Base-by-base conservation (phyloP, 2,113 vertebrate genomes). In the Nyctereutes procyonoides region DNA sequence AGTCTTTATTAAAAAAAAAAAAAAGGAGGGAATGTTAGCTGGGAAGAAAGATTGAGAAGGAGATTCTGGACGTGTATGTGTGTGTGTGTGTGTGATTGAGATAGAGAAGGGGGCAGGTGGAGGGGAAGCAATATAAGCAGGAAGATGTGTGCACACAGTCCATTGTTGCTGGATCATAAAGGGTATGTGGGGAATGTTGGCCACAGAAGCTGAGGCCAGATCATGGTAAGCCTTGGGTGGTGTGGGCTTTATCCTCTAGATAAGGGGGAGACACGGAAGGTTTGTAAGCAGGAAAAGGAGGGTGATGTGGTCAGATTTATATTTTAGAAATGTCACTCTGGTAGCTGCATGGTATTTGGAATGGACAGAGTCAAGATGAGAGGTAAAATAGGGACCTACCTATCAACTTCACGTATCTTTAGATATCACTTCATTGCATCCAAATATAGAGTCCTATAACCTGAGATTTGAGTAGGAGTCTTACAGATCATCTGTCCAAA, bases 401-500 rank as follows among this genome's bases (percentile, higher is more conserved):
- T 67, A 35, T 93, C 38, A 13, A 74, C 17, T 73, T 60, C 17
- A 11, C 3, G 3, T 55, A 32, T 4, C 51, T 20, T 87, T n/a
- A 71, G 73, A 26, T 74, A 24, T 76, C 32, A 67, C 65, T 83
- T 89, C 74, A 65, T 26, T 58, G 19, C 43, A 38, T 62, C 43
- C 20, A 63, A 14, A 28, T n/a, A 86, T 9, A 67, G 74, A 96
- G 51, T 87, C 86, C 62, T 38, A 67, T 11, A 93, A 77, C 67
- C 84, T 48, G 88, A 58, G 63, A 90, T 79, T 87, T 63, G 69
- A 92, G 48, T 22, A 74, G 74, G 30, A 13, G 15, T 32, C 65
- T 89, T 84, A 90, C n/a, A 93, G 80, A 95, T 77, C 55, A 15
- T 92, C 62, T 63, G 11, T 74, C 73, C 55, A 73, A n/a, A 96